A percentile compares a stretch with the other conserved stretches of the same genome.
Evolutionary conservation across 2,888 invertebrate species (phyloP).

Genomic region (Synergus umbraculus): DNA sequence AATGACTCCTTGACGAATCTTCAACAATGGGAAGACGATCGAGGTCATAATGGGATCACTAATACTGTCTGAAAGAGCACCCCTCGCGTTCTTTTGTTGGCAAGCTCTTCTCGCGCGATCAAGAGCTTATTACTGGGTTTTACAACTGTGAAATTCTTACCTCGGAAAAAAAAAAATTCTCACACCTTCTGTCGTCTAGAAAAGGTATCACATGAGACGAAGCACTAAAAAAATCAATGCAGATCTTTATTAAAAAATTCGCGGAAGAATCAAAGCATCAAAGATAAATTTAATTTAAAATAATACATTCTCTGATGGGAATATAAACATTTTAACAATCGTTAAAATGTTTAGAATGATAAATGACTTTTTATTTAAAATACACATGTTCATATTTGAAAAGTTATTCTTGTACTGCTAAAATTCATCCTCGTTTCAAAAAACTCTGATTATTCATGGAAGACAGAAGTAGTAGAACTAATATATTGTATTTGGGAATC

Average conservation of each 20-base stretch:
- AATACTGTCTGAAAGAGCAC: constrained; percentile 17
- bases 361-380: background rate
- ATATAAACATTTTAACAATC: background rate
- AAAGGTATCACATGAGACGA: background rate
- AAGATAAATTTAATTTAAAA: background rate
- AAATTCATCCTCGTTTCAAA: constrained; percentile 1
- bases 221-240: too few species aligned
- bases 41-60: constrained; percentile 12
- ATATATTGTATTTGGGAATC: background rate
- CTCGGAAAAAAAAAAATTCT: background rate
- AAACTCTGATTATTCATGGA: constrained; percentile 1
- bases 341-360: background rate
- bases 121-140: constrained; percentile 33
- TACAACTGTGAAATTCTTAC: constrained; percentile 18
- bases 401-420: background rate
- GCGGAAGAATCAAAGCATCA: too few species aligned
- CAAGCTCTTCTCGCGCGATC: constrained; percentile 6
- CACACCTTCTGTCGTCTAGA: background rate
- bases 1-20: constrained; percentile 20
- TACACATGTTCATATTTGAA: background rate
- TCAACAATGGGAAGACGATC: constrained; percentile 1
- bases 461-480: background rate
- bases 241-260: background rate
- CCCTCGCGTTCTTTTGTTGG: constrained; percentile 3
- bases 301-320: too few species aligned